phyloP scores from a whole-genome alignment of 1,140 invertebrate species.

The Aphaenogaster ashmeadi region DNA sequence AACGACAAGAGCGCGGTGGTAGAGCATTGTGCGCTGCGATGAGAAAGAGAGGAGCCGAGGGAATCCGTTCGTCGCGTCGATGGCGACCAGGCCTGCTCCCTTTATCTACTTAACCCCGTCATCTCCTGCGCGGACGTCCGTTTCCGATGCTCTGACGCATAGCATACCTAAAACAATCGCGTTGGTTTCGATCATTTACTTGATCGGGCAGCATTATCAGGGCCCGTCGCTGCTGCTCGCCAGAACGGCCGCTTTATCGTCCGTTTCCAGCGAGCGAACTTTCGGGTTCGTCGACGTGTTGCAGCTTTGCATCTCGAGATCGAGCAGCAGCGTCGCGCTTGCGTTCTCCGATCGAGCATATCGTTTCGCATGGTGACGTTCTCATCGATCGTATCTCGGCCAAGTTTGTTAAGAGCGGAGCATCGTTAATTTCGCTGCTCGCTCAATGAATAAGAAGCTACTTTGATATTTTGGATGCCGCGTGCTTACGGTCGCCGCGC shows the following conservation, averaged over 20 bases:
- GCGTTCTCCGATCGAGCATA: constrained; percentile 63
- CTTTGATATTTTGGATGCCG: not conserved
- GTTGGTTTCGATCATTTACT: constrained; percentile 54
- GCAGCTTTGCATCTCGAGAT: constrained; percentile 55
- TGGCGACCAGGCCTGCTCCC: constrained; percentile 60
- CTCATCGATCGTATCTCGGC: constrained; percentile 56
- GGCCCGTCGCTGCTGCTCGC: not conserved
- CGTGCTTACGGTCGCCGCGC: not conserved
- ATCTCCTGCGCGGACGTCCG: constrained; percentile 77
- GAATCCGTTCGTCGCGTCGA: constrained; percentile 70
- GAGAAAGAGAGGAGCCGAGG: constrained; percentile 59
- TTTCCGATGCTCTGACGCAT: constrained; percentile 76
- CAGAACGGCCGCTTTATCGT: constrained; percentile 70
- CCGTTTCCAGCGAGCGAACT: constrained; percentile 76
- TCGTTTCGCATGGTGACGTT: constrained; percentile 65
- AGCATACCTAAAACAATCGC: constrained; percentile 78
- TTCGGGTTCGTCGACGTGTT: constrained; percentile 64
- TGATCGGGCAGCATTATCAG: not conserved
- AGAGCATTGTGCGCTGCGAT: constrained; percentile 82
- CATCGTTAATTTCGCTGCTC: constrained; percentile 37
- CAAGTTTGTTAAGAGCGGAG: constrained; percentile 62
- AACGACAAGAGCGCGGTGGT: constrained; percentile 80
- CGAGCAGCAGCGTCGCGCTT: constrained; percentile 41
- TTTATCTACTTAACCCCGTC: constrained; percentile 83
- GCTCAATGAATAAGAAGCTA: constrained; percentile 21